These are phyloP conservation scores for Abrostola tripartita DNA, from an alignment of 2,888 invertebrate genomes.

Conservation along the genomic window DNA sequence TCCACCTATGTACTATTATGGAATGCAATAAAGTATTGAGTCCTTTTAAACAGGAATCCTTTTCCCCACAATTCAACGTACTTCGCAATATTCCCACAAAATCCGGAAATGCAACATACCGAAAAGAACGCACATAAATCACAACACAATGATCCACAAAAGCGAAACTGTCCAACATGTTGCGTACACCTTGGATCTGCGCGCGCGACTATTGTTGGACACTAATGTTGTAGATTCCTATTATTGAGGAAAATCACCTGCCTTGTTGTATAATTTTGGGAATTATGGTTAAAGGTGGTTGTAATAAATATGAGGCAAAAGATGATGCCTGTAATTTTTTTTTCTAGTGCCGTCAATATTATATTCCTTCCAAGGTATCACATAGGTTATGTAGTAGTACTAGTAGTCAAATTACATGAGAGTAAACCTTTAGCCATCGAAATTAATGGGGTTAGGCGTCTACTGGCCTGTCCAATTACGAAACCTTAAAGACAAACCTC, in stretches of 20 bases:
- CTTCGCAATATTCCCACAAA: constrained; percentile 1
- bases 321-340: no score
- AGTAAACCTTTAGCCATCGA: no score
- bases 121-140: constrained; percentile 39
- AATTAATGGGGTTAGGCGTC: no score
- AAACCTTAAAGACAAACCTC: no score
- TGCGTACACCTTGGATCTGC: constrained; percentile 65
- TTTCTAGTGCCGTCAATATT: no score
- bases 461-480: no score
- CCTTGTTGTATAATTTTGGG: constrained; percentile 15
- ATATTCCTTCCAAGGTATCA: no score
- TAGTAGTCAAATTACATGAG: no score
- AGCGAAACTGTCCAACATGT: constrained; percentile 55
- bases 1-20: no score
- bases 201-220: constrained; percentile 65
- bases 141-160: constrained; percentile 49
- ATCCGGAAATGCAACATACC: constrained; percentile 31
- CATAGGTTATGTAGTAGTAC: no score
- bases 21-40: no score
- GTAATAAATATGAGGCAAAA: no score
- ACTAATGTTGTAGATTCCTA: constrained; percentile 67
- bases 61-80: neutral
- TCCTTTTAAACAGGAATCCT: neutral
- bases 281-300: neutral
- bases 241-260: constrained; percentile 67